Evolutionary conservation across 2,888 invertebrate genomes (phyloP).

Genomic region (Rhimphoctona megacephalus): DNA sequence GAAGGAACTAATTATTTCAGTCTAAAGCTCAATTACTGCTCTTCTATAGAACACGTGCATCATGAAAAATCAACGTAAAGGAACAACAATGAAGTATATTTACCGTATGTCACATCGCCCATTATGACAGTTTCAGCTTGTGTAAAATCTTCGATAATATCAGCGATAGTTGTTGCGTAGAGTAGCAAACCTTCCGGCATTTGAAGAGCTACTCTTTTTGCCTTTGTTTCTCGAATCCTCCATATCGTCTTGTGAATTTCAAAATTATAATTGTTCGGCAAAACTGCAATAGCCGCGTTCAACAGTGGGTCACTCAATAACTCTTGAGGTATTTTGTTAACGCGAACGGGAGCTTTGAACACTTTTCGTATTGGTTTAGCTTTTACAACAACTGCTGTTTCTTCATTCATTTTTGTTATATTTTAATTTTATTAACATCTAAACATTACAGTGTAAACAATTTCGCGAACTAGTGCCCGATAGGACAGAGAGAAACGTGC

Average conservation of each 20-base stretch:
- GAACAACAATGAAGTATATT: conserved; percentile 34
- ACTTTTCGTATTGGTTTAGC: conserved; percentile 93
- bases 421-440: not conserved
- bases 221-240: conserved; percentile 94
- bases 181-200: conserved; percentile 98
- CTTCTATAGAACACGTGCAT: not conserved
- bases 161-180: conserved; percentile 96
- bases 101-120: conserved; percentile 99
- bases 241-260: conserved; percentile 99
- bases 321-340: conserved; percentile 93
- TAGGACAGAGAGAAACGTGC: not conserved
- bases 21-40: not conserved
- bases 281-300: conserved; percentile 89
- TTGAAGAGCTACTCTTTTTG: conserved; percentile 96
- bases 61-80: conserved; percentile 18
- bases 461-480: not conserved
- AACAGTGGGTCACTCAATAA: conserved; percentile 91
- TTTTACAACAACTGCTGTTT: conserved; percentile 87
- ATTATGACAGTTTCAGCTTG: conserved; percentile 97
- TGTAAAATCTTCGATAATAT: conserved; percentile 96
- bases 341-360: conserved; percentile 90
- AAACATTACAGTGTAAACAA: not conserved
- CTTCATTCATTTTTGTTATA: conserved; percentile 72
- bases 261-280: conserved; percentile 98
- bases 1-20: not conserved